Base-by-base conservation (phyloP, 92 coral and sea anemone species). In the Anthopleura xanthogrammica region DNA sequence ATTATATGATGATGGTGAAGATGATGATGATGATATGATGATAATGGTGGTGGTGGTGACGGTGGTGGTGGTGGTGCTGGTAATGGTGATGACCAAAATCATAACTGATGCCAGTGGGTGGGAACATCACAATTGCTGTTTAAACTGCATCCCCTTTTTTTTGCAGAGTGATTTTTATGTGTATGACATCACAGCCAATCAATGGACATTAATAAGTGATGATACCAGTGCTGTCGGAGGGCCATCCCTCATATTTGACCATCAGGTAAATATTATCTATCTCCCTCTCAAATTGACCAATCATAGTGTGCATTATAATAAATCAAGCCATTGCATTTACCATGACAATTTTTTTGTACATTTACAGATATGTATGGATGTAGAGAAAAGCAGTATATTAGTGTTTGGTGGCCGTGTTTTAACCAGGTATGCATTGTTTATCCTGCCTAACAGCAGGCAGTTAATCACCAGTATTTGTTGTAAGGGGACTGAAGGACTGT, bases 401-500 rank as follows among this genome's bases (percentile, higher is more conserved):
- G 88, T 95, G 43, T 95, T 95, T 91, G 98, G 98, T 41, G 98
- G 98, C 16, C 98, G 98, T 79, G 92, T 95, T 17, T 81, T 95
- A 42, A 86, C 93, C 57, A 94, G 94, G 98, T 94, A 17, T 12
- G 12, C 62, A 57, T 16, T 5, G 62, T 43, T 43, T 43, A 43
- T 43, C 50, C 50, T 43, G 50, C 50, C 50, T 43, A 0, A 43
- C 7, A 43, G 2, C 2, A 43, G 50, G 50, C 1, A n/a, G n/a
- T n/a, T n/a, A n/a, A n/a, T n/a, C n/a, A n/a, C n/a, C n/a, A n/a
- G n/a, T n/a, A n/a, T n/a, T n/a, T n/a, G 36, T 29, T 29, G 36
- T 29, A 29, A 29, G 36, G 1, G 36, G 36, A 29, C 36, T 29
- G 36, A 29, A 29, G 1, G 1, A 29, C 36, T 29, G 36, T 29